Conservation (phyloP, 2,888 invertebrate species). For the Apeira syringaria region DNA sequence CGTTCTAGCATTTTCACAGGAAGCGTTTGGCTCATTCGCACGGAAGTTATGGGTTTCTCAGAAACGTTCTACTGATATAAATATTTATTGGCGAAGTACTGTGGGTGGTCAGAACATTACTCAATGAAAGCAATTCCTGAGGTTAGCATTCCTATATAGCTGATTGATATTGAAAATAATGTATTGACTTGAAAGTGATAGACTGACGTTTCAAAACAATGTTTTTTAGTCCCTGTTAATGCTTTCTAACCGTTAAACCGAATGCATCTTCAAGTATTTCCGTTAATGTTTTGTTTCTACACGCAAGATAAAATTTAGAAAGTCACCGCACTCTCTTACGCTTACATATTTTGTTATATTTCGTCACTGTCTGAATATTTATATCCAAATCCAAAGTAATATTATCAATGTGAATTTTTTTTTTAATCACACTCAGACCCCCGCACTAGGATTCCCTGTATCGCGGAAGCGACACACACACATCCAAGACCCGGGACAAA, state of each 20-base stretch:
- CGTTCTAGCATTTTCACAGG: slow-evolving; percentile 22
- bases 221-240: too few species aligned
- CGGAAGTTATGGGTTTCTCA: slow-evolving; percentile 52
- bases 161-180: slow-evolving; percentile 17
- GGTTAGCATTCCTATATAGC: slow-evolving; percentile 8
- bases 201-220: too few species aligned
- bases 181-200: too few species aligned
- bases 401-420: too few species aligned
- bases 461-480: too few species aligned
- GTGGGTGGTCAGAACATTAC: slow-evolving; percentile 53
- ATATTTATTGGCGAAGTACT: slow-evolving; percentile 48
- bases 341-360: slow-evolving; percentile 14
- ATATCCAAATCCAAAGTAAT: too few species aligned
- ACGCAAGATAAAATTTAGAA: slow-evolving; percentile 26
- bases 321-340: slow-evolving; percentile 15
- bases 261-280: neutral
- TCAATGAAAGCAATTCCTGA: slow-evolving; percentile 37
- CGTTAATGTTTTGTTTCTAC: slow-evolving; percentile 6
- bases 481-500: too few species aligned
- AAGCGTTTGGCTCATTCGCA: slow-evolving; percentile 43
- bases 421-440: too few species aligned
- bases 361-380: slow-evolving; percentile 5
- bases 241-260: too few species aligned
- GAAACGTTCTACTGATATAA: slow-evolving; percentile 48
- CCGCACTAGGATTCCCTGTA: too few species aligned